Base-by-base conservation (phyloP, 2,888 invertebrate genomes). In the Thecocarcelia acutangulata region DNA sequence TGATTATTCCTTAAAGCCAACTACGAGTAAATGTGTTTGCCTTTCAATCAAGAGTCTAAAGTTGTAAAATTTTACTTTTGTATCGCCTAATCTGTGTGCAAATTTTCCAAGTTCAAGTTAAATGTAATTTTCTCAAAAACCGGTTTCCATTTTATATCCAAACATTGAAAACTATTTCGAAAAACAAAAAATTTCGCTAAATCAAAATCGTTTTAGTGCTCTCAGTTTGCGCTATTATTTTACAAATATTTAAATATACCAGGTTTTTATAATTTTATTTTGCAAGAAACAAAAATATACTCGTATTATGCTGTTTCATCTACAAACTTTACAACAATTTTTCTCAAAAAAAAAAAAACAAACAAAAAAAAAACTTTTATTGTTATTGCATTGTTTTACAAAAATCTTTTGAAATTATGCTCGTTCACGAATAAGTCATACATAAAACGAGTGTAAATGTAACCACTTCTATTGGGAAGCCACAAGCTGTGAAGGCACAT, bases 401-500 rank as follows among this genome's bases (percentile, higher is more conserved):
- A 50, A 13, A 54, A 68, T 15, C 44, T 54, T 44, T 33, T 2
- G 33, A 69, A 69, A 42, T 6, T 15, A 69, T 33, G 8, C 33
- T 56, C n/a, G 24, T 24, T 50, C 40, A 24, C 40, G n/a, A 33
- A n/a, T 28, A 46, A 69, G 28, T 44, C 33, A 33, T 33, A 48
- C 46, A 44, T 15, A 46, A 54, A 68, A n/a, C 21, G 17, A 28
- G 48, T 28, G 13, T 59, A 17, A n/a, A 46, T 58, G 11, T 50
- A 54, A 64, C 61, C 56, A 70, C 44, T 44, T 63, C 69, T 74
- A 3, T 33, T 48, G 50, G 64, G 66, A 56, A 68, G 76, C 76
- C 80, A 81, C 80, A 81, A 81, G 80, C 80, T 81, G 80, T 81
- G 72, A 72, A 80, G 68, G 72, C 72, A 69, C 54, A 81, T 81